Percentiles rank a stretch among this genome's conserved stretches.
Conservation (phyloP, 2,113 vertebrate species). For the Lucifuga dentata region DNA sequence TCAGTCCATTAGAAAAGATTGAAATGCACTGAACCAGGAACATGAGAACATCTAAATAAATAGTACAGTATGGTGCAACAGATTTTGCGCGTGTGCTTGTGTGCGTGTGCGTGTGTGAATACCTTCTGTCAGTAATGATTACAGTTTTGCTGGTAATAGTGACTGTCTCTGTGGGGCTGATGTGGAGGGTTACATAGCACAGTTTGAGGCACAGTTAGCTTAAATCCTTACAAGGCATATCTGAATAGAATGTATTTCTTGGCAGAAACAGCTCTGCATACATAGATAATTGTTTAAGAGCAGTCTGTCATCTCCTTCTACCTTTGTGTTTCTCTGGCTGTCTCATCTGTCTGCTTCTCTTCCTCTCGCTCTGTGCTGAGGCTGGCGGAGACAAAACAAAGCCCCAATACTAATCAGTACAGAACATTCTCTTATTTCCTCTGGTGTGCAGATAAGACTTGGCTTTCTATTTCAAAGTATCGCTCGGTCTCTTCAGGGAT, state of each 20-base stretch:
- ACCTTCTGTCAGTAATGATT: constrained; percentile 63
- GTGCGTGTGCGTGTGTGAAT: constrained; percentile 24
- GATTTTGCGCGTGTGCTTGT: constrained; percentile 4
- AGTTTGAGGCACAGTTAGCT: constrained; percentile 42
- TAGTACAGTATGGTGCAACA: constrained; percentile 17
- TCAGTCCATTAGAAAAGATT: constrained; percentile 46
- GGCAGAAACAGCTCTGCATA: constrained; percentile 45
- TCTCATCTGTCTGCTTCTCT: constrained; percentile 62
- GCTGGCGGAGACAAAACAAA: constrained; percentile 70
- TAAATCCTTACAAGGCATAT: constrained; percentile 49
- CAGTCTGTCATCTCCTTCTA: constrained; percentile 65
- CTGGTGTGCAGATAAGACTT: constrained; percentile 46
- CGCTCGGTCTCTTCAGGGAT: constrained; percentile 42
- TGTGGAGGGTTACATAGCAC: constrained; percentile 24
- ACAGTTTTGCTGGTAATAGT: constrained; percentile 63
- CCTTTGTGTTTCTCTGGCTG: constrained; percentile 62
- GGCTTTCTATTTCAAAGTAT: constrained; percentile 54
- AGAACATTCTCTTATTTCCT: constrained; percentile 64
- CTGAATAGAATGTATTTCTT: constrained; percentile 47
- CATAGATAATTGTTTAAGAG: constrained; percentile 71
- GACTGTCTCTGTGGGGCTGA: constrained; percentile 63
- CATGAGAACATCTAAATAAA: constrained; percentile 51
- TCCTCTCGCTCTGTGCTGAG: constrained; percentile 46
- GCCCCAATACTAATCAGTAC: constrained; percentile 67
- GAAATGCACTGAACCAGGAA: constrained; percentile 54